Conservation (phyloP, 2,888 invertebrate species). For the Drosophila pseudotakahashii region DNA sequence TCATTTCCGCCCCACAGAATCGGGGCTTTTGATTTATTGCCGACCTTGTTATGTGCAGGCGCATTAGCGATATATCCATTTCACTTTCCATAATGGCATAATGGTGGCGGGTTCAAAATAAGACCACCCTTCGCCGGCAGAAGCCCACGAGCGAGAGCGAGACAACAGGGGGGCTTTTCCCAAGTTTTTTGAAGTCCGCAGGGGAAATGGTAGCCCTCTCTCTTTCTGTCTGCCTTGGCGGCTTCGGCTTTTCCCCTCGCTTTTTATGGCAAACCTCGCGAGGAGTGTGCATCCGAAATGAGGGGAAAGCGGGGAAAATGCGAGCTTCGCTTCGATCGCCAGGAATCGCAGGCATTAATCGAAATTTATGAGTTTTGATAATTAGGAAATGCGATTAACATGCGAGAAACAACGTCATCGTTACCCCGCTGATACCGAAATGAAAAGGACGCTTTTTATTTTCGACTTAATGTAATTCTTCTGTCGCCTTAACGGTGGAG, state of each 20-base stretch:
- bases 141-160: conserved; percentile 56
- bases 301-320: conserved; percentile 57
- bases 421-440: neutral
- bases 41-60: conserved; percentile 84
- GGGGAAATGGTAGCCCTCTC: conserved; percentile 55
- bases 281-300: conserved; percentile 48
- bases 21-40: conserved; percentile 82
- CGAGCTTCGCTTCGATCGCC: conserved; percentile 24
- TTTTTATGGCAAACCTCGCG: conserved; percentile 60
- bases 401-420: conserved; percentile 50
- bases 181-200: conserved; percentile 15
- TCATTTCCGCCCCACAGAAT: conserved; percentile 9
- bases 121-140: conserved; percentile 54
- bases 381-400: conserved; percentile 68
- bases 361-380: conserved; percentile 64
- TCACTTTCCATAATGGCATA: conserved; percentile 83
- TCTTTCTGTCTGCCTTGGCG: neutral
- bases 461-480: conserved; percentile 47
- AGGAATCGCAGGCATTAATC: conserved; percentile 28
- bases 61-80: conserved; percentile 83
- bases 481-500: conserved; percentile 30
- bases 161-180: conserved; percentile 52
- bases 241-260: conserved; percentile 51
- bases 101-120: conserved; percentile 60
- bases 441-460: conserved; percentile 10